A percentile compares a stretch with the other conserved stretches of the same genome.
These are phyloP conservation scores for Eulemur mongoz DNA, from an alignment of 2,797 vertebrate genomes.

Conservation along the genomic window DNA sequence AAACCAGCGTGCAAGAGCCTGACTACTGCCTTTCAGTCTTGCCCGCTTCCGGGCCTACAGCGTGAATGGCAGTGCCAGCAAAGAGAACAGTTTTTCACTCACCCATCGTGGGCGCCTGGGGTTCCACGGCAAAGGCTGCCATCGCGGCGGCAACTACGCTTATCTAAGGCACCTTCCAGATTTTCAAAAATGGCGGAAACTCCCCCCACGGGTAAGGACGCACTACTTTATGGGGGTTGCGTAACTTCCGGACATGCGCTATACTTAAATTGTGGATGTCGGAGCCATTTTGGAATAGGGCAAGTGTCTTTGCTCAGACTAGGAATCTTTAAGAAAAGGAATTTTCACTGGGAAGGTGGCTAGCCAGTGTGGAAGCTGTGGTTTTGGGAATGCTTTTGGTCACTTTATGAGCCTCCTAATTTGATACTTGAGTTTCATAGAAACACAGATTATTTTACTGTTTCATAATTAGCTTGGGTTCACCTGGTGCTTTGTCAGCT, in stretches of 20 bases:
- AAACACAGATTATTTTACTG: background rate
- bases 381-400: background rate
- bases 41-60: background rate
- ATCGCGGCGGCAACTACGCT: background rate
- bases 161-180: background rate
- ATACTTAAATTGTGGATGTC: rapidly evolving
- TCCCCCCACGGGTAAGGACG: background rate
- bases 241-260: constrained; percentile 81
- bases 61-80: background rate
- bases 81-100: constrained; percentile 40
- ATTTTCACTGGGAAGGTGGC: rapidly evolving
- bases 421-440: background rate
- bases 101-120: constrained; percentile 79
- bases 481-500: background rate
- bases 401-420: background rate
- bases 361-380: rapidly evolving
- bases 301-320: rapidly evolving
- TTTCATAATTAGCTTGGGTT: background rate
- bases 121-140: constrained; percentile 81
- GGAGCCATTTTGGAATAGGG: background rate
- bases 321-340: rapidly evolving
- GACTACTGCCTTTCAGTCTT: background rate
- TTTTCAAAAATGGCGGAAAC: constrained; percentile 80
- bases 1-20: background rate
- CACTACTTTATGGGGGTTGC: background rate